Evolutionary conservation across 1,140 invertebrate species (phyloP).

Genomic region (Orussus abietinus): DNA sequence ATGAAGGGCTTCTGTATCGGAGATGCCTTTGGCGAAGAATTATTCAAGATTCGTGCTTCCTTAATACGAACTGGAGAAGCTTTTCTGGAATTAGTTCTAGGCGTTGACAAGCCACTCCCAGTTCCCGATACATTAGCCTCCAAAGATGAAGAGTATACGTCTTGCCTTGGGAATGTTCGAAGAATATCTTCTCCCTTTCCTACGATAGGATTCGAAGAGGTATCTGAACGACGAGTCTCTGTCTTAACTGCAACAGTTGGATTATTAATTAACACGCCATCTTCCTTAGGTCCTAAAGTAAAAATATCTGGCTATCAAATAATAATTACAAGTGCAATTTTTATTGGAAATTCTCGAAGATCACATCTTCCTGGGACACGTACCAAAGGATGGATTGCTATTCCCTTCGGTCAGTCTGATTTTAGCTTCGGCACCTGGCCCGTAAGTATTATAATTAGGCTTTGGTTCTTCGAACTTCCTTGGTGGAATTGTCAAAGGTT

Average conservation of each 20-base stretch:
- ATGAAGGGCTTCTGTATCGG: conserved; percentile 44
- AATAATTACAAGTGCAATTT: conserved; percentile 2
- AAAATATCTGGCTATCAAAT: conserved; percentile 10
- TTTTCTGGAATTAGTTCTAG: conserved; percentile 27
- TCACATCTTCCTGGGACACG: too few relatives aligned
- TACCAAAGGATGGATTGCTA: too few relatives aligned
- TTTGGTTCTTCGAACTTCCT: conserved; percentile 30
- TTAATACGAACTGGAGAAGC: conserved; percentile 40
- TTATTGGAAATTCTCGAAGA: conserved; percentile 6
- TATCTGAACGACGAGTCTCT: conserved; percentile 15
- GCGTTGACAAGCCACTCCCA: conserved; percentile 24
- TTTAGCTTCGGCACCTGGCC: conserved; percentile 56
- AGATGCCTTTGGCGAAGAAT: conserved; percentile 43
- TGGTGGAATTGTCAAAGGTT: conserved; percentile 25
- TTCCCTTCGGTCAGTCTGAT: conserved; percentile 56
- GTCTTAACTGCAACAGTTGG: conserved; percentile 22
- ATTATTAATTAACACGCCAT: conserved; percentile 11
- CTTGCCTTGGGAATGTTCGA: conserved; percentile 29
- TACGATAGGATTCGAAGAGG: conserved; percentile 11
- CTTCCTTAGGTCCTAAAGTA: too few relatives aligned
- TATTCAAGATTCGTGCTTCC: conserved; percentile 39
- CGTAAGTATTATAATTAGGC: conserved; percentile 35
- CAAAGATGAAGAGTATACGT: conserved; percentile 58
- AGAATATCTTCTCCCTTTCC: conserved; percentile 20
- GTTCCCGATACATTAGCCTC: conserved; percentile 56